Base-by-base conservation (phyloP, 2,888 invertebrate species). In the Drosophila stalkeri region DNA sequence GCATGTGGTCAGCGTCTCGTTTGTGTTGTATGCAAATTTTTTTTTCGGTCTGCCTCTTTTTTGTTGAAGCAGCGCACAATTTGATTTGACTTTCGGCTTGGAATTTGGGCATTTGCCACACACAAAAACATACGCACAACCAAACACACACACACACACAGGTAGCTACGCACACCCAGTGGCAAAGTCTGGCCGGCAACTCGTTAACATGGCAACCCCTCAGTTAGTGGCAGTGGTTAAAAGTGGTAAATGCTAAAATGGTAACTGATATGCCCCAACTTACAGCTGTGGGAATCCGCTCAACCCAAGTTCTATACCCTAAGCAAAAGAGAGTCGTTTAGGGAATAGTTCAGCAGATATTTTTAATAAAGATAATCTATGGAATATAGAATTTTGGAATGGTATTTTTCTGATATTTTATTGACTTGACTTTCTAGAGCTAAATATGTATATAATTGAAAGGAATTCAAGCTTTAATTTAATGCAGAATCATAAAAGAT, bases 11-110 rank as follows among this genome's bases (percentile, higher is more conserved):
- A 73, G 77, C 72, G 72, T 74, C 81, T 89, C 86, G 86, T 89
- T 89, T 86, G 89, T 80, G 86, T 84, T 89, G 86, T 84, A 89
- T 89, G 88, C 82, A 86, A 89, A 86, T 88, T 86, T 83, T 87
- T 83, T 87, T 83, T 75, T 51, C 44, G 64, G 72, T 80, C 72
- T 85, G 70, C 75, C 81, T 81, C 74, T 74, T 69, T 76, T 84
- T 83, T 80, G 77, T 71, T 80, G 80, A 54, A 44, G 69, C 33
- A 47, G 51, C 51, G 66, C 78, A 65, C 75, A 77, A 65, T 78
- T 78, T 78, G 78, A 78, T 78, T 75, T 78, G 78, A 78, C 69
- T 79, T 74, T 74, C 64, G 71, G 71, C 75, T 82, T 82, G 78
- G 79, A 81, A 75, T 79, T 77, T 81, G 69, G 75, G 71, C 77